Conservation (phyloP, 2,113 vertebrate genomes). For the Passer domesticus region DNA sequence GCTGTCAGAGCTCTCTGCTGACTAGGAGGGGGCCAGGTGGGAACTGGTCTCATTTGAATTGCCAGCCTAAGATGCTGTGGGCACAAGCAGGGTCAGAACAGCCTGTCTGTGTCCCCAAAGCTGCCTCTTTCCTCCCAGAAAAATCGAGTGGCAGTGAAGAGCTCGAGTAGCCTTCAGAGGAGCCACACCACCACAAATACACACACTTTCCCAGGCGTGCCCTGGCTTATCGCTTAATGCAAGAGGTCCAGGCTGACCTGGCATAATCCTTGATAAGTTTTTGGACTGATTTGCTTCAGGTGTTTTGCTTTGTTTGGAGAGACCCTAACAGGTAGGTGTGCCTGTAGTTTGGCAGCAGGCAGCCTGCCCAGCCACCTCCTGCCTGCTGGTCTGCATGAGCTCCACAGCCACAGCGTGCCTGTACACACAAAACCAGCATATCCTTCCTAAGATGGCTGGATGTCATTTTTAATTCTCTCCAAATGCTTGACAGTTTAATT, state of each 20-base stretch:
- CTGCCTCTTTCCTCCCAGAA: accelerated
- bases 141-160: accelerated
- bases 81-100: not conserved
- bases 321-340: not conserved
- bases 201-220: not conserved
- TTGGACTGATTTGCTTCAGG: not conserved
- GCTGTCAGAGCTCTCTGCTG: not conserved
- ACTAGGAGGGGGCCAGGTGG: not conserved
- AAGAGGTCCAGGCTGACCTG: not conserved
- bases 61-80: not conserved
- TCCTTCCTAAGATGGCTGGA: not conserved
- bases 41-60: not conserved
- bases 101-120: not conserved
- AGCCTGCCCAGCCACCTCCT: not conserved
- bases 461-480: not conserved
- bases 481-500: not conserved
- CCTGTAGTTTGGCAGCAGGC: not conserved
- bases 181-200: not conserved
- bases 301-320: not conserved
- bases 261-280: not conserved
- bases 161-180: not conserved
- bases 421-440: not conserved
- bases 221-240: not conserved
- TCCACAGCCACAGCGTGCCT: not conserved
- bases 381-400: not conserved